A percentile compares a stretch with the other conserved stretches of the same genome.
phyloP scores from a whole-genome alignment of 2,113 vertebrate species.

The Dolichallabes microphthalmus region DNA sequence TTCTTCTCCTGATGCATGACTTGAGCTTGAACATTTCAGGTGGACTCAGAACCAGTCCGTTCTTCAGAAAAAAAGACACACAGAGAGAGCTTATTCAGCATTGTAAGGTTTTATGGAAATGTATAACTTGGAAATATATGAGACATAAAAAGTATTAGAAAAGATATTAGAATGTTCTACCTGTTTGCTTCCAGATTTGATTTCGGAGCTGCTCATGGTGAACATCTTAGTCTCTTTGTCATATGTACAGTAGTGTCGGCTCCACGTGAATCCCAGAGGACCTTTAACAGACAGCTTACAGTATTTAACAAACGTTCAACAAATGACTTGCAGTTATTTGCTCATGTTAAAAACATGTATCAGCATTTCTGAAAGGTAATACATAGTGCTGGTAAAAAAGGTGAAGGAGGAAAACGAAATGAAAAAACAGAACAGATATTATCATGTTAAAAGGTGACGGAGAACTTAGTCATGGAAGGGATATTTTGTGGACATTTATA shows the following conservation, averaged over 20 bases:
- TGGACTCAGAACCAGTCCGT: conserved; percentile 81
- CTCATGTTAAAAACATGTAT: background rate
- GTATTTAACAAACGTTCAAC: background rate
- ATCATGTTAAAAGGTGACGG: background rate
- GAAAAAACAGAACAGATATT: background rate
- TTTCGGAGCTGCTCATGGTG: conserved; percentile 88
- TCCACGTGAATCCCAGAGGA: conserved; percentile 93
- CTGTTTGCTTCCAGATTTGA: conserved; percentile 89
- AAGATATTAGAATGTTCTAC: conserved; percentile 64
- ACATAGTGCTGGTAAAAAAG: background rate
- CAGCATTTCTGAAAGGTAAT: background rate
- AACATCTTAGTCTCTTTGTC: conserved; percentile 93
- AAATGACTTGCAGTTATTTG: background rate
- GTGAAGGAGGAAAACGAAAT: background rate
- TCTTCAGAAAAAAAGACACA: conserved; percentile 63
- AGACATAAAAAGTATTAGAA: background rate
- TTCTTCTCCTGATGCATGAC: conserved; percentile 85
- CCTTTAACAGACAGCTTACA: conserved; percentile 69
- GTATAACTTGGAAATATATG: background rate
- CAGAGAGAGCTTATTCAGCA: background rate
- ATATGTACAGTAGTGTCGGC: conserved; percentile 94
- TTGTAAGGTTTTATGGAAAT: background rate
- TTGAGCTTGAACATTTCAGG: conserved; percentile 86
- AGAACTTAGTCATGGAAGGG: background rate
- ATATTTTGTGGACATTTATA: background rate